Evolutionary conservation across 2,113 vertebrate species (phyloP).

Genomic region (Eubucco bourcierii): DNA sequence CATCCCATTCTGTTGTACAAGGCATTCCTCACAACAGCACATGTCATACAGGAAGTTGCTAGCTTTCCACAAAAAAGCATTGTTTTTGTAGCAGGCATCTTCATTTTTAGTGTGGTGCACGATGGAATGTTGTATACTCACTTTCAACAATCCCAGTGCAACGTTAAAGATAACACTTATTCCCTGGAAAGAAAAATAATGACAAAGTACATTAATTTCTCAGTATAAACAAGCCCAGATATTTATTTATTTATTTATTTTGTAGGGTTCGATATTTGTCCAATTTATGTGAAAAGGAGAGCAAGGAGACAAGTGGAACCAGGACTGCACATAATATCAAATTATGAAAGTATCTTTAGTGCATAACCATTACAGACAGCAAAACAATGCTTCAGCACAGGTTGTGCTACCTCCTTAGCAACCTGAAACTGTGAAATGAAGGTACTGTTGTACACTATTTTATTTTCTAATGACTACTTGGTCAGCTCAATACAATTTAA

Average conservation of each 20-base stretch:
- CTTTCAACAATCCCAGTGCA: slow-evolving; percentile 94
- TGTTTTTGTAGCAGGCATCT: not conserved
- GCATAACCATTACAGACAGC: not conserved
- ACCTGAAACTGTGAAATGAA: not conserved
- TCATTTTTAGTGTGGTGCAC: not conserved
- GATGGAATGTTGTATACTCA: slow-evolving; percentile 44
- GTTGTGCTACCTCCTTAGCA: not conserved
- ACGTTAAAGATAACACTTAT: slow-evolving; percentile 99
- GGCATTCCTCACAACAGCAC: not conserved
- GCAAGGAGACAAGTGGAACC: not conserved
- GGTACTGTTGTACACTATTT: not conserved
- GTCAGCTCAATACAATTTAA: not conserved
- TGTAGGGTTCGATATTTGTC: not conserved
- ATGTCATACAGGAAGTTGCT: not conserved
- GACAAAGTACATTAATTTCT: slow-evolving; percentile 45
- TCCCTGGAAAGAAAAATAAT: slow-evolving; percentile 81
- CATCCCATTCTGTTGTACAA: not conserved
- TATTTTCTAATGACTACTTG: not conserved
- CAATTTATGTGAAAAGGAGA: not conserved
- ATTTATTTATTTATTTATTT: not conserved
- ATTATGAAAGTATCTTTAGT: not conserved
- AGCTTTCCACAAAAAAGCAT: not conserved
- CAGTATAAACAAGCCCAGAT: not conserved
- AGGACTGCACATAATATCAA: not conserved
- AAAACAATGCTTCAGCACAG: not conserved